These are phyloP conservation scores for Sesia apiformis DNA, from an alignment of 2,888 invertebrate genomes.

Conservation along the genomic window DNA sequence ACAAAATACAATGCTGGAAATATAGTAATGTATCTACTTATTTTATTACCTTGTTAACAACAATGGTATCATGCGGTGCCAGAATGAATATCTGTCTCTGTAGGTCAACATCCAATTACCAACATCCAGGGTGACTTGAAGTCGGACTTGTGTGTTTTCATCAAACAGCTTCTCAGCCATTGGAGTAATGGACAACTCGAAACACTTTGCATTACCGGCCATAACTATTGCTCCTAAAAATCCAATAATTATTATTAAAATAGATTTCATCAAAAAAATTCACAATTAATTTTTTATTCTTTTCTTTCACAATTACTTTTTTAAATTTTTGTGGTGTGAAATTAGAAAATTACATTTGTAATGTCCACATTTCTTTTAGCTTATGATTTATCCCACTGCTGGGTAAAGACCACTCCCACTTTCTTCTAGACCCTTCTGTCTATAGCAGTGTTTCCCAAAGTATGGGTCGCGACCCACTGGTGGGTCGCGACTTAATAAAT, in stretches of 20 bases:
- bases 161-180: slow-evolving; percentile 92
- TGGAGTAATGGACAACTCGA: slow-evolving; percentile 83
- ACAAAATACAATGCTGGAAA: too few species aligned
- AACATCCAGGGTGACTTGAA: slow-evolving; percentile 83
- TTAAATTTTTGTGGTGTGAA: too few species aligned
- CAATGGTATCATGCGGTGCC: slow-evolving; percentile 88
- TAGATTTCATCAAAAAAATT: neutral
- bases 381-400: too few species aligned
- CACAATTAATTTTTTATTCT: neutral
- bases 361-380: too few species aligned
- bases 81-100: slow-evolving; percentile 91
- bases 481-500: too few species aligned
- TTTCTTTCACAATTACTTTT: neutral
- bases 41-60: slow-evolving; percentile 81
- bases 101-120: slow-evolving; percentile 85
- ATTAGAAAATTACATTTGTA: too few species aligned
- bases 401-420: too few species aligned
- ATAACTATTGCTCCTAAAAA: slow-evolving; percentile 74
- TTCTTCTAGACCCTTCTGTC: too few species aligned
- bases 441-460: too few species aligned
- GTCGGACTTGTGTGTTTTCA: slow-evolving; percentile 83
- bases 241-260: neutral
- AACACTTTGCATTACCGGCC: slow-evolving; percentile 80
- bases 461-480: too few species aligned
- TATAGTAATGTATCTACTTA: neutral